These are phyloP conservation scores for Salpingus planirostris DNA, from an alignment of 2,888 invertebrate species.

Conservation along the genomic window DNA sequence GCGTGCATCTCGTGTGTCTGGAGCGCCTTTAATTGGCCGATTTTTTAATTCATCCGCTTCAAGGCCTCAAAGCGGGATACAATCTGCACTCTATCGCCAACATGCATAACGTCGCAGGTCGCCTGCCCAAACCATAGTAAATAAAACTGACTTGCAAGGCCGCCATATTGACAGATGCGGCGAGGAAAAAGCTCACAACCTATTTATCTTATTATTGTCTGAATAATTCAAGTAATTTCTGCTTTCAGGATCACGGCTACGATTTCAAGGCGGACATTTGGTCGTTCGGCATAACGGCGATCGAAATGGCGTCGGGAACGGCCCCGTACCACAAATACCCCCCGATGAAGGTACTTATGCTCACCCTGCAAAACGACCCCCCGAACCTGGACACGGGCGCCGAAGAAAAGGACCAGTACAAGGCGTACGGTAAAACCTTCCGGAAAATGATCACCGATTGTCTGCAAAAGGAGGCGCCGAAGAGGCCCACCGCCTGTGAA, in stretches of 20 bases:
- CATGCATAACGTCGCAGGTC: too few relatives aligned
- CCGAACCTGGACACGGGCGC: constrained; percentile 91
- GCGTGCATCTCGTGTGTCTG: too few relatives aligned
- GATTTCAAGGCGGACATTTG: constrained; percentile 96
- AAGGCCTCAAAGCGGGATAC: too few relatives aligned
- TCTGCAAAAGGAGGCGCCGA: constrained; percentile 89
- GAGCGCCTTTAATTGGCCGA: too few relatives aligned
- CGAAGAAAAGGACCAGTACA: constrained; percentile 96
- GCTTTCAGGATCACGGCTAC: constrained; percentile 79
- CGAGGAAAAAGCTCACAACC: too few relatives aligned
- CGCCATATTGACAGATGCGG: too few relatives aligned
- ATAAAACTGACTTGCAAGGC: too few relatives aligned
- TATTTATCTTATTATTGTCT: too few relatives aligned
- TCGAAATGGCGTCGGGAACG: constrained; percentile 97
- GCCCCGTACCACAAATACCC: constrained; percentile 99
- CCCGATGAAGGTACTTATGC: constrained; percentile 98
- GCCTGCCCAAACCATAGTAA: too few relatives aligned
- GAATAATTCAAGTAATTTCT: too few relatives aligned
- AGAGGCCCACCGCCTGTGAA: constrained; percentile 91
- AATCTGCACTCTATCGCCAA: too few relatives aligned
- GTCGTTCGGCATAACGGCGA: constrained; percentile 94
- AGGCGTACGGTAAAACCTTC: constrained; percentile 94
- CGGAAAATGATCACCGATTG: constrained; percentile 95
- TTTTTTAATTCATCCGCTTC: too few relatives aligned
- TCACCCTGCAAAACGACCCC: constrained; percentile 96